Evolutionary conservation across 2,888 invertebrate species (phyloP), one percentile per base, ranked within the genome.

Genomic region (Acanthococcus lagerstroemiae): DNA sequence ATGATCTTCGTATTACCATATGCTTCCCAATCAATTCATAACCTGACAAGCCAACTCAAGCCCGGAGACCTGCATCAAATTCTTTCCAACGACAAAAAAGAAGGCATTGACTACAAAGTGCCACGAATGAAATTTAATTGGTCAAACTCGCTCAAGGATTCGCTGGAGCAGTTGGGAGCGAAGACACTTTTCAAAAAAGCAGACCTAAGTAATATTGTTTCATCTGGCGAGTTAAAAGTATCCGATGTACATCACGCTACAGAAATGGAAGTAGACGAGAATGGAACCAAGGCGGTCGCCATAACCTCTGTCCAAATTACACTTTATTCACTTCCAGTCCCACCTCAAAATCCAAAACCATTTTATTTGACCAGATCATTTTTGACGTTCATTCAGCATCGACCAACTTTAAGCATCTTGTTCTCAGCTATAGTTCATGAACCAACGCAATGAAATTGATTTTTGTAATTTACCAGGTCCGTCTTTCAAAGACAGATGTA

Each of bases 171-270:
- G 3, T 73, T 89, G 66, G 87, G 87, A 0, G 73, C 88, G 0
- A 74, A 74, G 1, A 79, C 84, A 0, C 77, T 90, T 68, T 90
- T 90, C 73, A 74, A 78, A 0, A 73, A 76, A 57, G 84, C 87
- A 0, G 87, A 89, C 75, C 80, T 90, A 56, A 73, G 55, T 12
- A 69, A 69, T 24, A 68, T 72, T 44, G 55, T 54, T n/a, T 21
- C 15, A 45, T 21, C 15, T 12, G 66, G 69, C 2, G 26, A 17
- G 9, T 57, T 69, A 44, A 68, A 55, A 22, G 72, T 72, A 4
- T 67, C 69, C 37, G 76, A 78, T 45, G 75, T 81, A n/a, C 71
- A 79, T 21, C 81, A 81, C 69, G 77, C 80, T 70, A 77, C 79
- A 44, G 74, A 75, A 24, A 73, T 80, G 30, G 74, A 77, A 21